phyloP scores from a whole-genome alignment of 1,140 invertebrate species.

The Halesus radiatus region DNA sequence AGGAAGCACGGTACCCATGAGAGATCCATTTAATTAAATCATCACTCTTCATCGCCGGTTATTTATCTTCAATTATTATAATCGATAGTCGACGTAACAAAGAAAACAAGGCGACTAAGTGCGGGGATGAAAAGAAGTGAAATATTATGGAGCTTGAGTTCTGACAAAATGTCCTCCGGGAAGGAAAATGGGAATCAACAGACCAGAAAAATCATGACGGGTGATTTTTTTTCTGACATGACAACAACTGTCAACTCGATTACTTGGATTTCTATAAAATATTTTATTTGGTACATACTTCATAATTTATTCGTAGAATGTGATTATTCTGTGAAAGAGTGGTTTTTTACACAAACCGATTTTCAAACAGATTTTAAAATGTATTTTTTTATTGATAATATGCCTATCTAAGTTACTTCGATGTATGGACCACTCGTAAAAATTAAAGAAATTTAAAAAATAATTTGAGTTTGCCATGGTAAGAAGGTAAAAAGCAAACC shows the following conservation, averaged over 20 bases:
- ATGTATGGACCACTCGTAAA: no score
- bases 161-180: slow-evolving; percentile 31
- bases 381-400: no score
- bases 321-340: no score
- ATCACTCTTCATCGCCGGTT: slow-evolving; percentile 45
- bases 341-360: no score
- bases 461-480: no score
- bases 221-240: neutral
- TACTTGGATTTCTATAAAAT: no score
- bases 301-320: no score
- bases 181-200: slow-evolving; percentile 35
- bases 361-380: no score
- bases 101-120: slow-evolving; percentile 35
- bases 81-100: slow-evolving; percentile 48
- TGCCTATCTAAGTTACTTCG: no score
- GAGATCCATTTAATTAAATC: slow-evolving; percentile 29
- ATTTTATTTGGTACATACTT: no score
- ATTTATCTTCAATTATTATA: slow-evolving; percentile 58
- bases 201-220: slow-evolving; percentile 21
- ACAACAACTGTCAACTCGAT: neutral
- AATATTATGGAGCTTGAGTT: slow-evolving; percentile 51
- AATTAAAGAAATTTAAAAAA: no score
- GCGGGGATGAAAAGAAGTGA: slow-evolving; percentile 43
- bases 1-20: neutral
- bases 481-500: no score